Conservation (phyloP, 2,113 vertebrate species). For the Mugil cephalus region DNA sequence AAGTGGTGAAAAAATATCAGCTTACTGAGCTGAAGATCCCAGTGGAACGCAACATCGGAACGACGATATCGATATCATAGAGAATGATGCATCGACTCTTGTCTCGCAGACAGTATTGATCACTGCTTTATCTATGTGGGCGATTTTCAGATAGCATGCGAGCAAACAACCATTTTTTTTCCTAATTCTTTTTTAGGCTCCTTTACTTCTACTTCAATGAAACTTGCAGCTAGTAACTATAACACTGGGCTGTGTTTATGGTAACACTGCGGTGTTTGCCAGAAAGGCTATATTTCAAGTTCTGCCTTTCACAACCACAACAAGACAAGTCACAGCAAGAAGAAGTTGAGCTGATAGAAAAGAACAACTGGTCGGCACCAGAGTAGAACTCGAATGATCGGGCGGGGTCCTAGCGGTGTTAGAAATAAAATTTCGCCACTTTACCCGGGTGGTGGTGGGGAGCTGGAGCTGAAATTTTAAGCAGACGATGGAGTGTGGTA, state of each 20-base stretch:
- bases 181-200: no score
- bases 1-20: slow-evolving; percentile 66
- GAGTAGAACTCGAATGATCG: not conserved
- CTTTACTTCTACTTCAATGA: no score
- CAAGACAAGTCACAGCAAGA: slow-evolving; percentile 20
- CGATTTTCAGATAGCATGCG: slow-evolving; percentile 14
- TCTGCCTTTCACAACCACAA: no score
- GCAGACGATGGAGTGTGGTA: no score
- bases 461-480: no score
- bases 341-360: not conserved
- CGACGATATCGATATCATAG: no score
- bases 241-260: not conserved
- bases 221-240: not conserved
- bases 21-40: slow-evolving; percentile 18
- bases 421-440: no score
- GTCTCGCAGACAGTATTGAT: slow-evolving; percentile 1
- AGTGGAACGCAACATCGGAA: no score
- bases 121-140: not conserved
- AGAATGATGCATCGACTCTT: slow-evolving; percentile 26
- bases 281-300: not conserved
- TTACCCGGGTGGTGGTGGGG: no score
- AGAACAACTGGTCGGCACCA: not conserved
- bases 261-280: not conserved
- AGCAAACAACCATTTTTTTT: not conserved
- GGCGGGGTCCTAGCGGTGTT: not conserved